These are phyloP conservation scores for Smittia sp. DNA, from an alignment of 2,888 invertebrate species.

Conservation along the genomic window DNA sequence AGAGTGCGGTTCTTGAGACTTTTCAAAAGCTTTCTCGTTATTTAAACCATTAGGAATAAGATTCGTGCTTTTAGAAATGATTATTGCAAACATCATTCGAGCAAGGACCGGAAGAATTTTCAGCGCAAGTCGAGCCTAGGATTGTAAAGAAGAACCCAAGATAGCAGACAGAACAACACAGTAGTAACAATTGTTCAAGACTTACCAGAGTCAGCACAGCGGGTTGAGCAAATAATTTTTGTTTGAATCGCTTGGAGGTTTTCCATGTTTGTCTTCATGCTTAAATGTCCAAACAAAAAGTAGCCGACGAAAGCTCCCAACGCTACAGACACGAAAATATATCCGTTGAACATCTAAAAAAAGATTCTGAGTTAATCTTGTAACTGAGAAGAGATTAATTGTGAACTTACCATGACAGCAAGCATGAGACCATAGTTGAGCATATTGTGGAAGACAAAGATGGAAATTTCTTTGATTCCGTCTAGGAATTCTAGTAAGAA, in stretches of 20 bases:
- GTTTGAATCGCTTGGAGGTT: slow-evolving; percentile 54
- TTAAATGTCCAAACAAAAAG: slow-evolving; percentile 57
- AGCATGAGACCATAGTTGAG: slow-evolving; percentile 71
- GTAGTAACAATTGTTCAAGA: not conserved
- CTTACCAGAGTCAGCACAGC: slow-evolving; percentile 48
- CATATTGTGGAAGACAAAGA: slow-evolving; percentile 54
- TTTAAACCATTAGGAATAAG: not conserved
- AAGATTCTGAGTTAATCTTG: too few relatives aligned
- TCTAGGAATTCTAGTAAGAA: slow-evolving; percentile 29
- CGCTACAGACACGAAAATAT: slow-evolving; percentile 63
- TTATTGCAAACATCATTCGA: slow-evolving; percentile 32
- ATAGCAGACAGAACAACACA: not conserved
- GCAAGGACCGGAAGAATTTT: slow-evolving; percentile 12
- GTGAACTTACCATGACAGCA: too few relatives aligned
- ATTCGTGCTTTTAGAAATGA: slow-evolving; percentile 21
- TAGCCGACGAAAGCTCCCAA: slow-evolving; percentile 63
- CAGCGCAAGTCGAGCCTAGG: not conserved
- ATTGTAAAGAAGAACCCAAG: slow-evolving; percentile 13
- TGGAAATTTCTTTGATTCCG: slow-evolving; percentile 43
- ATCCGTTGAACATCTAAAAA: slow-evolving; percentile 68
- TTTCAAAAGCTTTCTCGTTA: not conserved
- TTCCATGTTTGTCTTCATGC: slow-evolving; percentile 57
- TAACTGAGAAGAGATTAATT: too few relatives aligned
- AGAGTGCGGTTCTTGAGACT: not conserved
- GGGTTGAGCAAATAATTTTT: slow-evolving; percentile 52